A percentile compares a stretch with the other conserved stretches of the same genome.
These are phyloP conservation scores for Eolophus roseicapilla DNA, from an alignment of 2,113 vertebrate genomes.

Conservation along the genomic window DNA sequence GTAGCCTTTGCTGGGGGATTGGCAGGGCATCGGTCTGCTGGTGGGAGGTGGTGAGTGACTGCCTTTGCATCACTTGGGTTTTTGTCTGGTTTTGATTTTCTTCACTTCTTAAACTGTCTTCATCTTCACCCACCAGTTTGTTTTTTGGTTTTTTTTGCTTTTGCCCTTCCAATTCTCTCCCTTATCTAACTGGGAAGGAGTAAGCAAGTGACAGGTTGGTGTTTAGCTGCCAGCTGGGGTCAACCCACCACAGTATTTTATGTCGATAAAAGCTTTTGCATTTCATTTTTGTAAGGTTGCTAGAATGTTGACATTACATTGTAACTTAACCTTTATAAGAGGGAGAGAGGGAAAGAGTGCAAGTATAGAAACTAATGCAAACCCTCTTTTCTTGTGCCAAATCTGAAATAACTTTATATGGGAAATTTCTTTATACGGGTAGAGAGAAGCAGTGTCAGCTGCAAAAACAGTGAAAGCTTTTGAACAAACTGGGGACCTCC, in stretches of 20 bases:
- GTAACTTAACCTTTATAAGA: neutral
- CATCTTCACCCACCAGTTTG: neutral
- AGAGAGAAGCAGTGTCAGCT: constrained; percentile 12
- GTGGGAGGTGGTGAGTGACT: neutral
- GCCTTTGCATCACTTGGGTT: neutral
- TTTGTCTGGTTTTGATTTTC: neutral
- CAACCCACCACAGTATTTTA: neutral
- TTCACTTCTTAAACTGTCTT: neutral
- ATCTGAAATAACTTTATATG: neutral
- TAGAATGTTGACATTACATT: neutral
- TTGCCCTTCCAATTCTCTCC: neutral
- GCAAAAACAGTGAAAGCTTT: constrained; percentile 31
- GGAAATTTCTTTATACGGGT: neutral
- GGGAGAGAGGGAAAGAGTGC: neutral
- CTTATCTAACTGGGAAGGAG: neutral
- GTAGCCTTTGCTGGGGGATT: neutral
- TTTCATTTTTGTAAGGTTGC: neutral
- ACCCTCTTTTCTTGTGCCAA: constrained; percentile 24
- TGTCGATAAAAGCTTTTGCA: neutral
- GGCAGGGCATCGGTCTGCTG: fast-evolving
- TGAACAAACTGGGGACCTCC: neutral
- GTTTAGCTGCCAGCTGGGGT: neutral
- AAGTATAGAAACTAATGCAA: neutral
- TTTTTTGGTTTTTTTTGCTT: neutral
- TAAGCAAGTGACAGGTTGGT: neutral